A percentile compares a stretch with the other conserved stretches of the same genome.
Evolutionary conservation across 2,797 vertebrate genomes (phyloP).

Genomic region (Heliangelus exortis): DNA sequence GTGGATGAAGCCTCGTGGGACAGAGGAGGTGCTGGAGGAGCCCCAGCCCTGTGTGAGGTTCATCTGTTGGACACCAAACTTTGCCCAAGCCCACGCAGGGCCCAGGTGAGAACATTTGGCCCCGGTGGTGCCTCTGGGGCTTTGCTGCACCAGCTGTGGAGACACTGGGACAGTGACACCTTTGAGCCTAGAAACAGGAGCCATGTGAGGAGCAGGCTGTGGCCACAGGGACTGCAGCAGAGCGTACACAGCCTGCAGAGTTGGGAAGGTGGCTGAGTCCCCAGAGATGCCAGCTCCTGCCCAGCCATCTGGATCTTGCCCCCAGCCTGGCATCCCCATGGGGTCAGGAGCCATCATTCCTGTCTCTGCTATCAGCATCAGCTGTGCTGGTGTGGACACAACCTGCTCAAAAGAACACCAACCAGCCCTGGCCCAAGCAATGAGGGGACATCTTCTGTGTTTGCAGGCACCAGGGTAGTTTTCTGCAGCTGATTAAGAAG

Average conservation of each 20-base stretch:
- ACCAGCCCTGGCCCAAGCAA: neutral
- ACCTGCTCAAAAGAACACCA: neutral
- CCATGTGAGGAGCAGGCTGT: accelerated
- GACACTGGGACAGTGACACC: neutral
- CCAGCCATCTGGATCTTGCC: neutral
- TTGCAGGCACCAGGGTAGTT: neutral
- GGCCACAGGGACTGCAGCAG: neutral
- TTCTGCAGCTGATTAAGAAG: conserved; percentile 1
- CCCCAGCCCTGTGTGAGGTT: neutral
- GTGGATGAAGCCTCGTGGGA: neutral
- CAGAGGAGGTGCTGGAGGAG: neutral
- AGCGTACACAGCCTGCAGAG: neutral
- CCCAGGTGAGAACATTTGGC: neutral
- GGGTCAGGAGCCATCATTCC: accelerated
- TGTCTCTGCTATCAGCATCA: neutral
- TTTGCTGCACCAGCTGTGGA: neutral
- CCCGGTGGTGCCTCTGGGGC: accelerated
- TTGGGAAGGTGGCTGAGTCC: neutral
- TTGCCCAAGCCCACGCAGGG: accelerated
- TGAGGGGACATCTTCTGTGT: neutral
- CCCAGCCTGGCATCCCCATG: accelerated
- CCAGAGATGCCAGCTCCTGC: neutral
- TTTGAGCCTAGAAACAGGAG: neutral
- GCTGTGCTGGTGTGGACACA: neutral
- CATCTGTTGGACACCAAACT: neutral